phyloP scores from a whole-genome alignment of 2,888 invertebrate genomes.

The Dysmachus trigonus region DNA sequence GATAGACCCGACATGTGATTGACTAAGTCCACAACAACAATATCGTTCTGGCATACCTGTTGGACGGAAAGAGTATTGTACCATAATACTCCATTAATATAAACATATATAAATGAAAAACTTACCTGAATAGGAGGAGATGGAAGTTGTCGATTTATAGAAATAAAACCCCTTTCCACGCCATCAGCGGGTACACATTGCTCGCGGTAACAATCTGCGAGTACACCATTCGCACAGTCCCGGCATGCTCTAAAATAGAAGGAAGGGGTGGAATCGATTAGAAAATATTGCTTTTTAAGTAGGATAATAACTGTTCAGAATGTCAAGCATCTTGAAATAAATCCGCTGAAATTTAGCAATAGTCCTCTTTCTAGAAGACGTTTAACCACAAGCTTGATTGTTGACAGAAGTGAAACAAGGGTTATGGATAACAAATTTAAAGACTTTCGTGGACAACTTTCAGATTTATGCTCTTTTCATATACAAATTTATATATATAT shows the following conservation, averaged over 20 bases:
- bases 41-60: slow-evolving; percentile 83
- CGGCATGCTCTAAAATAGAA: slow-evolving; percentile 62
- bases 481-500: no score
- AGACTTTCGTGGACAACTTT: no score
- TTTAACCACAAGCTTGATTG: no score
- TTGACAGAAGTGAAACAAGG: no score
- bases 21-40: slow-evolving; percentile 79
- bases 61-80: slow-evolving; percentile 41
- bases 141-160: slow-evolving; percentile 65
- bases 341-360: background rate
- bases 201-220: slow-evolving; percentile 63
- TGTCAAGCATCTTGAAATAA: background rate
- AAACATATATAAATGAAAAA: background rate
- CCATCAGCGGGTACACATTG: slow-evolving; percentile 67
- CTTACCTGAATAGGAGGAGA: slow-evolving; percentile 65
- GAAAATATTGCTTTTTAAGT: background rate
- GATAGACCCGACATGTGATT: slow-evolving; percentile 80
- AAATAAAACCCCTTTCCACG: slow-evolving; percentile 62
- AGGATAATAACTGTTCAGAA: background rate
- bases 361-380: background rate
- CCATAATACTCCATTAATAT: slow-evolving; percentile 19
- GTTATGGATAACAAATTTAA: no score
- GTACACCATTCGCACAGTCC: slow-evolving; percentile 61
- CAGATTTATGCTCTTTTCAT: no score
- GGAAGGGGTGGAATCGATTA: background rate